Percentiles rank a stretch among this genome's conserved stretches.
Conservation (phyloP, 35 echinoderm and acorn worm species). For the Anneissia japonica region DNA sequence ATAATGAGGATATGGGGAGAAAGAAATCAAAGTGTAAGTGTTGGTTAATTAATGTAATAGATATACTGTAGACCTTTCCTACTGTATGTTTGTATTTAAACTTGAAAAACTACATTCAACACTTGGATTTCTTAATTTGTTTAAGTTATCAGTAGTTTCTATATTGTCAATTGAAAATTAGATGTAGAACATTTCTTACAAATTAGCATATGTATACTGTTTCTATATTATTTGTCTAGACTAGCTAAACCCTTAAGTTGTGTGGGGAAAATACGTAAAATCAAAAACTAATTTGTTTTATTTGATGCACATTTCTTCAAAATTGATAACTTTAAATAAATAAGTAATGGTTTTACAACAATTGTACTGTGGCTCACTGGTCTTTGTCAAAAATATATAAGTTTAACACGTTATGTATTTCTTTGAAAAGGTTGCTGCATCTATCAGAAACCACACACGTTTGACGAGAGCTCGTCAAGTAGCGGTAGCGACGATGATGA, state of each 20-base stretch:
- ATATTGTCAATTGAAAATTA: neutral
- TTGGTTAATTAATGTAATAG: no score
- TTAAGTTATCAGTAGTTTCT: no score
- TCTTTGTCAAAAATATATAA: neutral
- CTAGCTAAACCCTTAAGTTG: neutral
- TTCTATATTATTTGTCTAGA: no score
- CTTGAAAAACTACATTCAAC: no score
- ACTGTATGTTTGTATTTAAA: no score
- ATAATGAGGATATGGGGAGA: slow-evolving; percentile 99
- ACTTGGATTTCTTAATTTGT: no score
- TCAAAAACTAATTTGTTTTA: neutral
- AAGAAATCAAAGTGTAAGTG: slow-evolving; percentile 99
- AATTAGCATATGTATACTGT: no score
- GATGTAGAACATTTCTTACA: neutral
- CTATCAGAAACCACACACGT: slow-evolving; percentile 84
- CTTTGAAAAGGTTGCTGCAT: slow-evolving; percentile 91
- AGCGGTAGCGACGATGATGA: slow-evolving; percentile 66
- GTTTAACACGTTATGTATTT: neutral
- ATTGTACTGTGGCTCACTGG: neutral
- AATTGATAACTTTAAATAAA: neutral
- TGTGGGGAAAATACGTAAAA: neutral
- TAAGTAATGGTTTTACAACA: neutral
- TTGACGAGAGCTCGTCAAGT: slow-evolving; percentile 91
- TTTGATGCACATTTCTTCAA: neutral
- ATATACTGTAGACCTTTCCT: no score